Percentiles rank a stretch among this genome's conserved stretches.
These are phyloP conservation scores for Megalops atlanticus DNA, from an alignment of 2,113 vertebrate genomes.

Conservation along the genomic window DNA sequence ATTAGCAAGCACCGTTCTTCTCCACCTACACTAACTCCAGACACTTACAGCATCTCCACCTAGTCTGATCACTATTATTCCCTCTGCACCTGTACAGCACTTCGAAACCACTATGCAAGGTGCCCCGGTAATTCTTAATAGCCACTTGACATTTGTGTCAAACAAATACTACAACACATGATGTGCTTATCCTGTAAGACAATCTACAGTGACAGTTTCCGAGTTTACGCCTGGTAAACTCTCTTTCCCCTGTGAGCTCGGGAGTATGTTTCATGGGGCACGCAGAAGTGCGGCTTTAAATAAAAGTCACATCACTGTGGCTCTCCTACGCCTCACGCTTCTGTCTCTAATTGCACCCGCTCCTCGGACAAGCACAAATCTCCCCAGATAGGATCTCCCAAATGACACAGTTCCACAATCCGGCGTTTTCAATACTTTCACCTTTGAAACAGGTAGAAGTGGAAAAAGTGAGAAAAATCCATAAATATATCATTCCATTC, in stretches of 20 bases:
- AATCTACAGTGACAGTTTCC: background rate
- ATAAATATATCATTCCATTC: constrained; percentile 48
- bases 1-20: constrained; percentile 53
- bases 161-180: background rate
- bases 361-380: constrained; percentile 41
- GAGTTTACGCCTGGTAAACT: background rate
- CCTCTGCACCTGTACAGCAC: background rate
- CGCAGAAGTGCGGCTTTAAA: background rate
- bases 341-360: constrained; percentile 24
- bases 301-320: background rate
- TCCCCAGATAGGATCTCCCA: constrained; percentile 30
- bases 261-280: background rate
- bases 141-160: background rate
- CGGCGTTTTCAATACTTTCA: constrained; percentile 5
- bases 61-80: background rate
- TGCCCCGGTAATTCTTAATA: background rate
- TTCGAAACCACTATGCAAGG: background rate
- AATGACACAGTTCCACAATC: constrained; percentile 30
- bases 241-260: background rate
- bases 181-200: background rate
- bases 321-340: background rate
- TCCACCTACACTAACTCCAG: background rate
- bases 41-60: background rate
- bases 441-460: constrained; percentile 33
- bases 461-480: constrained; percentile 27